Conservation (phyloP, 1,140 invertebrate genomes). For the Euura lappo region DNA sequence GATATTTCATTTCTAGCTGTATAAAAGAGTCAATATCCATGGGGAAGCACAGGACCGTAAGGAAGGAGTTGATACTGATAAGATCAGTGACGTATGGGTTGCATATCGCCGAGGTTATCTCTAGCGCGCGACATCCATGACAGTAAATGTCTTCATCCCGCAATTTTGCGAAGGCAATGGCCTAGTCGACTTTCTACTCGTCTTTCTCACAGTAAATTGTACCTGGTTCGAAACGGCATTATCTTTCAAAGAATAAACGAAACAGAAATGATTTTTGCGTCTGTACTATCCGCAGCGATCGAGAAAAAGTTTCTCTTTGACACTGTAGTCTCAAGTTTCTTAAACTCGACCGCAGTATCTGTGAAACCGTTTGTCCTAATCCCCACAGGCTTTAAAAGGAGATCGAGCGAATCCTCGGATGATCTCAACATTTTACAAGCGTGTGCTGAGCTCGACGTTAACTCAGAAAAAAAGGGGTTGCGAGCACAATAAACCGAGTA, state of each 20-base stretch:
- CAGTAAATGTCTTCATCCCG: constrained; percentile 8
- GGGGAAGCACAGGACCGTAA: neutral
- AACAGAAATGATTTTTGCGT: neutral
- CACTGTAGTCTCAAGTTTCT: constrained; percentile 9
- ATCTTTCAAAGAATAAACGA: neutral
- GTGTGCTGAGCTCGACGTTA: too few relatives aligned
- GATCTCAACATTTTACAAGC: too few relatives aligned
- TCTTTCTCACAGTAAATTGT: neutral
- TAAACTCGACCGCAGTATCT: neutral
- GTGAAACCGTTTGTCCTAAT: constrained; percentile 6
- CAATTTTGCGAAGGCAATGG: neutral
- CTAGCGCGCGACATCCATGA: neutral
- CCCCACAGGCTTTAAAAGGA: neutral
- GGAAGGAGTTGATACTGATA: constrained; percentile 1
- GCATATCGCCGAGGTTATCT: neutral
- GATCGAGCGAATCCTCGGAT: too few relatives aligned
- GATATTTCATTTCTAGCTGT: too few relatives aligned
- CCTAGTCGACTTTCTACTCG: neutral
- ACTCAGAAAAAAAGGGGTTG: neutral
- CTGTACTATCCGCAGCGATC: neutral
- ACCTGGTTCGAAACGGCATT: too few relatives aligned
- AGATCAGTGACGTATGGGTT: constrained; percentile 14
- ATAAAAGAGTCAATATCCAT: too few relatives aligned
- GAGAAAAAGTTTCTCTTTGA: neutral
- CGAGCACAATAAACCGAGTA: constrained; percentile 18